Evolutionary conservation across 2,113 vertebrate species (phyloP).

Genomic region (Ophiodon elongatus): DNA sequence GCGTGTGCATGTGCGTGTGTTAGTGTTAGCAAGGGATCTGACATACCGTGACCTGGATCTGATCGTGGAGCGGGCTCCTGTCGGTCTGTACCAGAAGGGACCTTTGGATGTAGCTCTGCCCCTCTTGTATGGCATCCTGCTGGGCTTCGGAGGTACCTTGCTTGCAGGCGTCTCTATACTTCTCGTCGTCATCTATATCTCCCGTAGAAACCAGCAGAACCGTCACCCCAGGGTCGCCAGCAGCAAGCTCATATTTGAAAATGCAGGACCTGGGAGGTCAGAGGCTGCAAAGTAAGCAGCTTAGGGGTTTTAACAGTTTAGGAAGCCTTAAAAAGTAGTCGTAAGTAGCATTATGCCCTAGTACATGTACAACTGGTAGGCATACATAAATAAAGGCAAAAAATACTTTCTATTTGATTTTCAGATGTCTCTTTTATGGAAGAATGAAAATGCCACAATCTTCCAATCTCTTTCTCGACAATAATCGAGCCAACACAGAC

Average conservation of each 20-base stretch:
- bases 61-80: slow-evolving; percentile 74
- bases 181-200: slow-evolving; percentile 52
- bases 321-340: background rate
- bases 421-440: background rate
- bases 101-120: slow-evolving; percentile 77
- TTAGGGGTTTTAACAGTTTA: background rate
- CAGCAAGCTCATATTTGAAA: background rate
- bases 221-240: background rate
- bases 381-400: slow-evolving; percentile 13
- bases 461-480: background rate
- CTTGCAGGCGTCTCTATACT: slow-evolving; percentile 27
- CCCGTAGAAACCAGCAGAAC: slow-evolving; percentile 16
- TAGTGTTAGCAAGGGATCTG: slow-evolving; percentile 69
- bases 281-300: background rate
- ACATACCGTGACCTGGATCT: slow-evolving; percentile 80
- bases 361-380: background rate
- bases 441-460: background rate
- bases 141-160: slow-evolving; percentile 81
- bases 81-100: slow-evolving; percentile 72
- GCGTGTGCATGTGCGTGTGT: slow-evolving; percentile 11
- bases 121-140: slow-evolving; percentile 81
- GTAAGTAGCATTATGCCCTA: background rate
- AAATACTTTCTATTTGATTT: background rate
- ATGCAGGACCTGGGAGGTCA: background rate
- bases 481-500: background rate